Percentiles rank a stretch among this genome's conserved stretches.
Conservation (phyloP, 1,140 invertebrate genomes). For the Papilio machaon region DNA sequence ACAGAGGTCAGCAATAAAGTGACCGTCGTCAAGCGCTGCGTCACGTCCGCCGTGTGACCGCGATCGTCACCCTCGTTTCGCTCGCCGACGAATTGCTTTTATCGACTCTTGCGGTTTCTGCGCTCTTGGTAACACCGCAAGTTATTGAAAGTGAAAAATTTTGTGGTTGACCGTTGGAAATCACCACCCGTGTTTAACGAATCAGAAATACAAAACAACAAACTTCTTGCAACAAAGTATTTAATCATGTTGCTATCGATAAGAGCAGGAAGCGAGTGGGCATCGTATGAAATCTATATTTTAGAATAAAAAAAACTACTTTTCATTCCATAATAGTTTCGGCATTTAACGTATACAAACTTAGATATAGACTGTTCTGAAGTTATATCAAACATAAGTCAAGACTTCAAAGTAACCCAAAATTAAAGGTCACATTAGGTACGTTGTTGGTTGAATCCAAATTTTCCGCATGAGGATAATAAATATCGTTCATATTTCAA, state of each 20-base stretch:
- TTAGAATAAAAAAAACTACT: too few relatives aligned
- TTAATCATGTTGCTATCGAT: too few relatives aligned
- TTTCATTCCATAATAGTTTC: too few relatives aligned
- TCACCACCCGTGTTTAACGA: too few relatives aligned
- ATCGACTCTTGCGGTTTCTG: slow-evolving; percentile 78
- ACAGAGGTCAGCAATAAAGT: slow-evolving; percentile 80
- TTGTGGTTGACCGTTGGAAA: not conserved
- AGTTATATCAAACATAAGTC: too few relatives aligned
- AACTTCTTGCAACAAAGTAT: too few relatives aligned
- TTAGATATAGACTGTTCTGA: too few relatives aligned
- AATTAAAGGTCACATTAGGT: not conserved
- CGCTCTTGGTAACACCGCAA: slow-evolving; percentile 66
- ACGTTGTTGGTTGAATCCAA: slow-evolving; percentile 29
- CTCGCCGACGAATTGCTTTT: slow-evolving; percentile 63
- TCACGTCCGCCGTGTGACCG: slow-evolving; percentile 69
- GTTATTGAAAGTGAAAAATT: slow-evolving; percentile 69
- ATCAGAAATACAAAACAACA: too few relatives aligned
- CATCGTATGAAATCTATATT: not conserved
- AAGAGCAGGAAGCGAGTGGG: too few relatives aligned
- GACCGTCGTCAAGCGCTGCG: slow-evolving; percentile 75
- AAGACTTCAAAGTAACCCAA: not conserved
- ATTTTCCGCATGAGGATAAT: slow-evolving; percentile 51
- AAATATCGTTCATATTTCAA: slow-evolving; percentile 80
- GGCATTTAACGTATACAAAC: too few relatives aligned
- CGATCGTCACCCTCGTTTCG: slow-evolving; percentile 67